A percentile compares a stretch with the other conserved stretches of the same genome.
Conservation (phyloP, 2,797 vertebrate species). For the Tamandua tetradactyla region DNA sequence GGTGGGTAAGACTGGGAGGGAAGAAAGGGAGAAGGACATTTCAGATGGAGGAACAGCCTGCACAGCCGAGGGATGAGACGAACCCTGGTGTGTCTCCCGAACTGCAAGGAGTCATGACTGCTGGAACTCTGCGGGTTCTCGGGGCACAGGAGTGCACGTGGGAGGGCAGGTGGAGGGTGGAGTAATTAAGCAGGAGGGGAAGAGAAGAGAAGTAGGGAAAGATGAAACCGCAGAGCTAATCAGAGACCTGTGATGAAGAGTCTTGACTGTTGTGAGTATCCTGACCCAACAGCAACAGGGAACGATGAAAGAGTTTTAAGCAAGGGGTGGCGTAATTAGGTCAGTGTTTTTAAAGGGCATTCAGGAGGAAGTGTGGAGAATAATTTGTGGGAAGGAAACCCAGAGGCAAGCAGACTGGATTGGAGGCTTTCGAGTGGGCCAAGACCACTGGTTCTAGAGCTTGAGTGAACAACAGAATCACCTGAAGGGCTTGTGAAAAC, state of each 20-base stretch:
- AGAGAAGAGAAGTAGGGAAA: not conserved
- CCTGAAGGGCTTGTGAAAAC: not conserved
- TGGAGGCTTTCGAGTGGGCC: not conserved
- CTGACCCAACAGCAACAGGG: not conserved
- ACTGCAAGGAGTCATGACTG: not conserved
- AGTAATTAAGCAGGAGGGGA: not conserved
- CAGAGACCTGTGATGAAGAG: not conserved
- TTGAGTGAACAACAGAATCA: not conserved
- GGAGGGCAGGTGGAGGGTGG: not conserved
- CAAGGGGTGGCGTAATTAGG: not conserved
- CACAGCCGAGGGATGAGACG: not conserved
- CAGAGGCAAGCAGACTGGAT: not conserved
- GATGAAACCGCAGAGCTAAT: not conserved
- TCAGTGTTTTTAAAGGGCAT: not conserved
- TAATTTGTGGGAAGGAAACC: not conserved
- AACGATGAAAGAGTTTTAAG: not conserved
- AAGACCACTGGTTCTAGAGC: not conserved
- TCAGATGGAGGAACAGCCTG: not conserved
- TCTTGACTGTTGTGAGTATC: not conserved
- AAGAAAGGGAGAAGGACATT: not conserved
- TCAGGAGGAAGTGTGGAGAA: not conserved
- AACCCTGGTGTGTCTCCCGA: fast-evolving
- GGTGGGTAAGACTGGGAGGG: not conserved
- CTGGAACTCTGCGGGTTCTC: not conserved
- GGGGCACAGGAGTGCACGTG: not conserved